Base-by-base conservation (phyloP, 2,113 vertebrate species). In the Sapayoa aenigma region DNA sequence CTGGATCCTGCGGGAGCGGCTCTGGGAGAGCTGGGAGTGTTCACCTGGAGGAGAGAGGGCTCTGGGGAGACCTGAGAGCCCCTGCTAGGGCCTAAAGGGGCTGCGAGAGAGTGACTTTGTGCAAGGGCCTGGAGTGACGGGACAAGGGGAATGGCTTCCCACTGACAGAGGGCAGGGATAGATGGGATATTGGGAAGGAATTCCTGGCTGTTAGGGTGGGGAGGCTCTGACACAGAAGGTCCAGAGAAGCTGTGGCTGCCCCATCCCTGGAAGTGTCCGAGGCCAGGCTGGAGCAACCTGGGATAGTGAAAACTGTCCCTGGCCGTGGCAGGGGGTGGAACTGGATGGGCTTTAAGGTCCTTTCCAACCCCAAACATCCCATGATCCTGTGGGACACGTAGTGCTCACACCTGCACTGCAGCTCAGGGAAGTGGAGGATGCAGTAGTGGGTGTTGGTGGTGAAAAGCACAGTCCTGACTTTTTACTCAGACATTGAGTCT, bases 21-120 rank as follows among this genome's bases (percentile, higher is more conserved):
- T 11, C 10, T 20, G 6, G 17, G 8, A 3, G 47, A 1, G 39
- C 13, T 1, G 46, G 10, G 6, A 6, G 2, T 7, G 16, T 2
- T 46, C 37, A 4, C 66, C 24, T 15, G 37, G 9, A 4, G 35
- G 2, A 14, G 46, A 8, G 46, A 9, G 8, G 13, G 27, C 27
- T 6, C 27, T 59, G 5, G 11, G 49, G n/a, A 7, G 0, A 19
- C 2, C n/a, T 22, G 39, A 9, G 18, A 27, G n/a, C 33, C 13
- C 17, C 2, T 3, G 2, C 13, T 33, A 0, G 9, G 0, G n/a
- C 8, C 30, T 41, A 4, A 24, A 4, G 15, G 30, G 14, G n/a
- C 41, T 49, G 15, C 50, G 12, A 22, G 30, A 58, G 44, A 76
- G 62, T 6, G 60, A 16, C 12, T 31, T 0, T 2, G 37, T 42